Evolutionary conservation across 2,888 invertebrate genomes (phyloP).

Genomic region (Hipparchia sbordonii): DNA sequence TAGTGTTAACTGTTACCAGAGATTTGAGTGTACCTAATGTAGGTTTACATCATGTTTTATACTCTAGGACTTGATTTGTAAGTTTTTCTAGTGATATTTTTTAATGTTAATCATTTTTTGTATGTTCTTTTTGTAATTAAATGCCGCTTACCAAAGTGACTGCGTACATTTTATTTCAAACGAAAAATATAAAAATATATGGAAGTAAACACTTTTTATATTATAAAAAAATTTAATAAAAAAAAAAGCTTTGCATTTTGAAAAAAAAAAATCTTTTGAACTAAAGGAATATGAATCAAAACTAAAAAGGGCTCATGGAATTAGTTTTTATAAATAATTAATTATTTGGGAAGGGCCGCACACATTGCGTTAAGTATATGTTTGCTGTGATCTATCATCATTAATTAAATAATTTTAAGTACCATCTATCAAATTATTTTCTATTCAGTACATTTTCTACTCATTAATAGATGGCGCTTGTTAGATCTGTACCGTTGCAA

Average conservation of each 20-base stretch:
- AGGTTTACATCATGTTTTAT: conserved; percentile 43
- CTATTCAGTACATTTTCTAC: background rate
- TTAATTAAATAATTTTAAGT: background rate
- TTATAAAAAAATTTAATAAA: no score
- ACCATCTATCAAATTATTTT: background rate
- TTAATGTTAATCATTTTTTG: conserved; percentile 53
- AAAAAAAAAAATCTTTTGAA: no score
- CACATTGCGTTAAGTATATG: no score
- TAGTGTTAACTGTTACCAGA: conserved; percentile 48
- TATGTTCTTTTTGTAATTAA: conserved; percentile 71
- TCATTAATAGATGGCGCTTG: background rate
- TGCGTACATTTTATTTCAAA: conserved; percentile 14
- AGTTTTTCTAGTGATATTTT: conserved; percentile 46
- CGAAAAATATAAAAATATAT: no score
- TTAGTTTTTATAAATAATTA: no score
- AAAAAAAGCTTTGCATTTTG: no score
- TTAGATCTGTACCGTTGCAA: background rate
- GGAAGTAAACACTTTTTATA: no score
- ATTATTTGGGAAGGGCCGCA: no score
- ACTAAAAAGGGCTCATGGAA: no score
- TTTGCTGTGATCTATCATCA: no score
- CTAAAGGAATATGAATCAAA: no score
- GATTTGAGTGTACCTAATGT: conserved; percentile 45
- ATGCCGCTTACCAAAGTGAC: conserved; percentile 75
- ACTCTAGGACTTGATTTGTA: conserved; percentile 36